These are phyloP conservation scores for Threskiornis aethiopicus DNA, from an alignment of 2,797 vertebrate genomes.

Conservation along the genomic window DNA sequence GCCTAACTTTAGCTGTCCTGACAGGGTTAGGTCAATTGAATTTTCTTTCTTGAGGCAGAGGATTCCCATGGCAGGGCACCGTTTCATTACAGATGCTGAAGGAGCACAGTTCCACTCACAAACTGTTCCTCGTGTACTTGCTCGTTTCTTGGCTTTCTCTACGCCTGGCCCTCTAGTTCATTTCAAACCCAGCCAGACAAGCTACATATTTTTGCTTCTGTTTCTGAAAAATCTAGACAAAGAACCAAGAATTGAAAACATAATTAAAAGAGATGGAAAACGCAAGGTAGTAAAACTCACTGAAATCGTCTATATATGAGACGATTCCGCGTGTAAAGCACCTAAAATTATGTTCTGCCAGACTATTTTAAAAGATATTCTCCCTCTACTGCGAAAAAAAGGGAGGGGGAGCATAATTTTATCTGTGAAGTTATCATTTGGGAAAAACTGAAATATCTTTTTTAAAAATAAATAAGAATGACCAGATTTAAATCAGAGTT, in stretches of 20 bases:
- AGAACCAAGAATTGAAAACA: neutral
- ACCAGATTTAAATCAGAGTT: neutral
- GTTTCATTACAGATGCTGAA: neutral
- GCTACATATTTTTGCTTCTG: neutral
- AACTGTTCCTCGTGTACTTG: neutral
- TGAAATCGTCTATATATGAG: neutral
- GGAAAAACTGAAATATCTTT: neutral
- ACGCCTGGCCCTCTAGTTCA: neutral
- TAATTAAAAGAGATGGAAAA: neutral
- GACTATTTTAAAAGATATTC: neutral
- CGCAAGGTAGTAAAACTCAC: neutral
- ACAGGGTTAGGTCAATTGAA: neutral
- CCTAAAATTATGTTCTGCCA: neutral
- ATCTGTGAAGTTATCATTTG: neutral
- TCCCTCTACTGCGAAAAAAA: neutral
- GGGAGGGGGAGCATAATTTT: neutral
- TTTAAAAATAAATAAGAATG: neutral
- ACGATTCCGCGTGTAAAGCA: neutral
- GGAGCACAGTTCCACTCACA: neutral
- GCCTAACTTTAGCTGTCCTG: neutral
- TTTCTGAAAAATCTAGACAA: constrained; percentile 1
- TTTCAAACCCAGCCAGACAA: neutral
- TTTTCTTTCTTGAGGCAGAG: neutral
- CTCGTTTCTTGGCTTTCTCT: neutral
- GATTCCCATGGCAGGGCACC: neutral